Evolutionary conservation across 2,888 invertebrate species (phyloP).

Genomic region (Caenorhabditis plicata): DNA sequence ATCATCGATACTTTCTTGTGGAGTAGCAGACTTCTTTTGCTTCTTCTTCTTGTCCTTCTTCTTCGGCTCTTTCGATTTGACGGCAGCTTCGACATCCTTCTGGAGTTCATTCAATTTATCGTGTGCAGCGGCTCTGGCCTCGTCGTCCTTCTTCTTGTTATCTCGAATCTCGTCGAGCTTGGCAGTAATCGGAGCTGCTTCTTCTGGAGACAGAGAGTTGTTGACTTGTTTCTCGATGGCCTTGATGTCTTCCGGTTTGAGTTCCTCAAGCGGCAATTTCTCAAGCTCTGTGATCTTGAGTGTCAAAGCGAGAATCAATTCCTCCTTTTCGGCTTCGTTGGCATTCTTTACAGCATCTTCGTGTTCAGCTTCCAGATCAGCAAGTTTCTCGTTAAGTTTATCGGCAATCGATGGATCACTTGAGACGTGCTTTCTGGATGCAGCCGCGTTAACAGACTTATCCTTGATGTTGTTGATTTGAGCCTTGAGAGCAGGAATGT

Average conservation of each 20-base stretch:
- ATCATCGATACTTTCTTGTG: constrained; percentile 23
- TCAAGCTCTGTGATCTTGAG: constrained; percentile 28
- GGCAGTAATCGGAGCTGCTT: constrained; percentile 7
- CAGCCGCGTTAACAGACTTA: constrained; percentile 22
- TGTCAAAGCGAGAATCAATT: constrained; percentile 18
- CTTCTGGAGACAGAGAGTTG: constrained; percentile 17
- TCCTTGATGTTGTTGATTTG: constrained; percentile 34
- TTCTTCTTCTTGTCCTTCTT: constrained; percentile 39
- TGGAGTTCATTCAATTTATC: constrained; percentile 16
- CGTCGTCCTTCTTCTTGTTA: constrained; percentile 18
- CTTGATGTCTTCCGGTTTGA: constrained; percentile 25
- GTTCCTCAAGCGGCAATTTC: constrained; percentile 19
- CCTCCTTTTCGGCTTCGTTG: constrained; percentile 36
- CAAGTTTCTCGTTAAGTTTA: constrained; percentile 16
- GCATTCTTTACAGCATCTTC: constrained; percentile 30
- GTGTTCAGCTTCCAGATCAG: constrained; percentile 32
- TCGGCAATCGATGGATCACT: constrained; percentile 18
- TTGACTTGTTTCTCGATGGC: constrained; percentile 22
- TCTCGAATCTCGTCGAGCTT: constrained; percentile 23
- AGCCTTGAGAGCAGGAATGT: constrained; percentile 36
- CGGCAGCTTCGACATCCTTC: constrained; percentile 31
- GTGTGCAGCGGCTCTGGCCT: constrained; percentile 8
- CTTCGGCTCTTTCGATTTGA: constrained; percentile 26
- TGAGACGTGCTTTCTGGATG: constrained; percentile 29
- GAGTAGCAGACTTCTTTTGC: no score